phyloP scores from a whole-genome alignment of 2,888 invertebrate genomes.

The Drosophila prolongata region DNA sequence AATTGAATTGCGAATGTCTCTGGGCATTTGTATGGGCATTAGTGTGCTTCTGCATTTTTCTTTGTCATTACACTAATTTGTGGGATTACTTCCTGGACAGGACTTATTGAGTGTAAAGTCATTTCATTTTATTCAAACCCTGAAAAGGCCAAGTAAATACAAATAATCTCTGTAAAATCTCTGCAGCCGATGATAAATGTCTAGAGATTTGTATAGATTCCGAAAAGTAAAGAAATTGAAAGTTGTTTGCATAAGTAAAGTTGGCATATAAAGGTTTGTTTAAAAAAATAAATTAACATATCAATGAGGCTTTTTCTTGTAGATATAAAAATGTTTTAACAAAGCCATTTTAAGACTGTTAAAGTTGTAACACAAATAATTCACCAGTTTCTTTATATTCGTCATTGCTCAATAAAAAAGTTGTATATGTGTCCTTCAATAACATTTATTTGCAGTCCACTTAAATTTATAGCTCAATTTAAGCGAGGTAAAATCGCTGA shows the following conservation, averaged over 20 bases:
- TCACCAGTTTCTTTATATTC: not conserved
- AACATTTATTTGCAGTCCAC: not conserved
- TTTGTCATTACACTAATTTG: slow-evolving; percentile 70
- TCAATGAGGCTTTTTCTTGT: too few relatives aligned
- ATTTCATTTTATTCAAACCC: not conserved
- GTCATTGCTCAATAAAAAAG: not conserved
- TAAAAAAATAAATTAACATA: too few relatives aligned
- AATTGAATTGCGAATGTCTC: slow-evolving; percentile 8
- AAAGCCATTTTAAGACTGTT: too few relatives aligned
- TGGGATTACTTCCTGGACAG: slow-evolving; percentile 64
- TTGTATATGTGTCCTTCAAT: not conserved
- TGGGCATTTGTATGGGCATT: slow-evolving; percentile 6
- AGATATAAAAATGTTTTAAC: too few relatives aligned
- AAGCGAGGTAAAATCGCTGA: slow-evolving; percentile 7
- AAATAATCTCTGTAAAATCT: too few relatives aligned
- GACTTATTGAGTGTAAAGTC: slow-evolving; percentile 18
- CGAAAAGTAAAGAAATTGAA: too few relatives aligned
- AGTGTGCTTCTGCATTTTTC: slow-evolving; percentile 14
- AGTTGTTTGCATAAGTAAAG: too few relatives aligned
- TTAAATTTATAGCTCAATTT: slow-evolving; percentile 32
- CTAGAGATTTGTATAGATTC: too few relatives aligned
- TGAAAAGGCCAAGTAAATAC: too few relatives aligned
- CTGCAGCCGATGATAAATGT: too few relatives aligned
- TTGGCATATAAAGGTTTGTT: too few relatives aligned
- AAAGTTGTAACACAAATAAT: too few relatives aligned